Percentiles rank a stretch among this genome's conserved stretches.
Conservation (phyloP, 2,888 invertebrate genomes). For the Euplagia quadripunctaria region DNA sequence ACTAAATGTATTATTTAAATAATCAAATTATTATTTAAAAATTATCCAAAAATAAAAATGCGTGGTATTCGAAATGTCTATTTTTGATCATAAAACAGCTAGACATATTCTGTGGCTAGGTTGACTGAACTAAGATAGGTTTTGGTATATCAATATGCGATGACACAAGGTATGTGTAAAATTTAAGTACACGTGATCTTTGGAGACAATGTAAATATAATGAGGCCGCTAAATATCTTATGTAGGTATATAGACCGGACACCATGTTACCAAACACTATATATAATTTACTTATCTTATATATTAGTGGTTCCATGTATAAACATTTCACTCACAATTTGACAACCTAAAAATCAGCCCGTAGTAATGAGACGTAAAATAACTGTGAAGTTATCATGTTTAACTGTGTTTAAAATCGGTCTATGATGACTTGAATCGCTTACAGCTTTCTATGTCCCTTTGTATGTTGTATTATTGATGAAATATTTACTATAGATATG, state of each 20-base stretch:
- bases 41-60: too few species aligned
- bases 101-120: too few species aligned
- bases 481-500: not conserved
- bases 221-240: too few species aligned
- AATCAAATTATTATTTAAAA: too few species aligned
- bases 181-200: not conserved
- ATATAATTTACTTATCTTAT: not conserved
- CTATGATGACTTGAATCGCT: slow-evolving; percentile 8
- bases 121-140: too few species aligned
- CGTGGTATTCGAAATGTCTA: too few species aligned
- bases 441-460: slow-evolving; percentile 7
- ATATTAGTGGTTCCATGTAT: not conserved
- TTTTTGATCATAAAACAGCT: too few species aligned
- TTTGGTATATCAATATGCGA: not conserved
- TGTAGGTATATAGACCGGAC: not conserved
- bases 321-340: too few species aligned
- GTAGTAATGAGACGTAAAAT: not conserved
- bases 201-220: not conserved
- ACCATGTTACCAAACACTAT: not conserved
- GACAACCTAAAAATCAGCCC: not conserved
- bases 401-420: not conserved
- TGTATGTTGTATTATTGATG: slow-evolving; percentile 7
- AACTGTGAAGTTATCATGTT: not conserved
- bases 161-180: not conserved
- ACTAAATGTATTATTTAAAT: too few species aligned